phyloP scores from a whole-genome alignment of 2,113 vertebrate species.

The Vireo altiloquus region DNA sequence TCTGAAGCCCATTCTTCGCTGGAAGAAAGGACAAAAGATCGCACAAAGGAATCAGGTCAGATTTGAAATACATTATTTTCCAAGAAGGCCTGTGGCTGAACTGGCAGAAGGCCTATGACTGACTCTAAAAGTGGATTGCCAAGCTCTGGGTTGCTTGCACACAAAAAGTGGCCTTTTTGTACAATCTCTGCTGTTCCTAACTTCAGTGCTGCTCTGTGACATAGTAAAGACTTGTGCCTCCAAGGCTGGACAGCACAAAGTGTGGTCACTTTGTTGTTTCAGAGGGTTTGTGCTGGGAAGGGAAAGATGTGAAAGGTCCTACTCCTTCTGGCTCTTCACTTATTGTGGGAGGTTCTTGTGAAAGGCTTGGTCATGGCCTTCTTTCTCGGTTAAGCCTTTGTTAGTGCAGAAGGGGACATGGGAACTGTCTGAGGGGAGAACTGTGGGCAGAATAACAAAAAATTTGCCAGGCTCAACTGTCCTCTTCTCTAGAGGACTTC shows the following conservation, averaged over 20 bases:
- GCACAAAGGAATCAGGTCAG: constrained; percentile 90
- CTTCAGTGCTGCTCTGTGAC: not conserved
- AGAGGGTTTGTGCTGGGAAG: not conserved
- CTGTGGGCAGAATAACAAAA: not conserved
- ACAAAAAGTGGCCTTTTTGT: not conserved
- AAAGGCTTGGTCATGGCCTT: not conserved
- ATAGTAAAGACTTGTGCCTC: not conserved
- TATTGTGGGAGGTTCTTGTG: not conserved
- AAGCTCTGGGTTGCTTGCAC: not conserved
- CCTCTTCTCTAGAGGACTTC: not conserved
- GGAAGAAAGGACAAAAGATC: constrained; percentile 92
- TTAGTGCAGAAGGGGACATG: not conserved
- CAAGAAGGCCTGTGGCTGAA: not conserved
- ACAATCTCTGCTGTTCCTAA: not conserved
- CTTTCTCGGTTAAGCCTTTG: not conserved
- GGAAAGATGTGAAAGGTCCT: not conserved
- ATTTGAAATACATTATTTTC: not conserved
- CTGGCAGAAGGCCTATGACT: not conserved
- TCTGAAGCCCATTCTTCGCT: constrained; percentile 88
- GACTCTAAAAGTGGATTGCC: not conserved
- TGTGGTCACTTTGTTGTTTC: not conserved
- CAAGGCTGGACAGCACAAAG: not conserved
- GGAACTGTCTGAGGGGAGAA: not conserved
- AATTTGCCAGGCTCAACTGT: not conserved
- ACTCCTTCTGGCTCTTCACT: not conserved